Percentiles rank a stretch among this genome's conserved stretches.
Evolutionary conservation across 1,140 invertebrate genomes (phyloP).

Genomic region (Maniola jurtina): DNA sequence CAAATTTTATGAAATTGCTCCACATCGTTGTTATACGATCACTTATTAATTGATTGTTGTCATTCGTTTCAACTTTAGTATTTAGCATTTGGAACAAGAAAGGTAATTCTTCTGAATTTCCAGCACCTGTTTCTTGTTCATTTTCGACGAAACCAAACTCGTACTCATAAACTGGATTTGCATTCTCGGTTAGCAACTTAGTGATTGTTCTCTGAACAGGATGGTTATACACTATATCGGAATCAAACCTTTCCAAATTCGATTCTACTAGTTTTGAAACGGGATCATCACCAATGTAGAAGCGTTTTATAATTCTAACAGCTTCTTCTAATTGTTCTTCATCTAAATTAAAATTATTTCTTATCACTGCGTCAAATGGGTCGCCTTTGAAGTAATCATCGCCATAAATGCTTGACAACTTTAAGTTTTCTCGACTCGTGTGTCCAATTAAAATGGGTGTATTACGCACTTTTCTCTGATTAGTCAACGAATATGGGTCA

Average conservation of each 20-base stretch:
- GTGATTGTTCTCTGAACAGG: conserved; percentile 52
- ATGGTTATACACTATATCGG: conserved; percentile 61
- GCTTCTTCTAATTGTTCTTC: conserved; percentile 42
- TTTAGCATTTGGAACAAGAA: conserved; percentile 53
- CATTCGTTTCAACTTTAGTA: conserved; percentile 23
- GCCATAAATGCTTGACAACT: conserved; percentile 32
- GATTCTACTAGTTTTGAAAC: conserved; percentile 41
- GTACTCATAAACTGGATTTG: conserved; percentile 57
- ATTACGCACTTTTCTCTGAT: conserved; percentile 53
- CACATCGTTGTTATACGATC: conserved; percentile 52
- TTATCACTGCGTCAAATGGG: conserved; percentile 55
- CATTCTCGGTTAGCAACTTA: conserved; percentile 54
- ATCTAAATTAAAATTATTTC: conserved; percentile 58
- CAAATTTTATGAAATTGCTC: conserved; percentile 66
- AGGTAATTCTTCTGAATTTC: conserved; percentile 51
- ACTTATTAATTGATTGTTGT: conserved; percentile 44
- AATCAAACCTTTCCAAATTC: conserved; percentile 53
- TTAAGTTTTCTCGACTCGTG: conserved; percentile 47
- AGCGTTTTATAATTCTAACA: conserved; percentile 49
- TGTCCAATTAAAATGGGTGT: conserved; percentile 64
- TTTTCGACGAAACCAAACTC: conserved; percentile 56
- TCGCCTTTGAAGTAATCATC: conserved; percentile 52
- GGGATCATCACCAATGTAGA: conserved; percentile 62
- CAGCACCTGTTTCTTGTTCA: conserved; percentile 33
- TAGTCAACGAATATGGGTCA: conserved; percentile 56